A percentile compares a stretch with the other conserved stretches of the same genome.
Evolutionary conservation across 2,888 invertebrate species (phyloP).

Genomic region (Callyntrura sp.): DNA sequence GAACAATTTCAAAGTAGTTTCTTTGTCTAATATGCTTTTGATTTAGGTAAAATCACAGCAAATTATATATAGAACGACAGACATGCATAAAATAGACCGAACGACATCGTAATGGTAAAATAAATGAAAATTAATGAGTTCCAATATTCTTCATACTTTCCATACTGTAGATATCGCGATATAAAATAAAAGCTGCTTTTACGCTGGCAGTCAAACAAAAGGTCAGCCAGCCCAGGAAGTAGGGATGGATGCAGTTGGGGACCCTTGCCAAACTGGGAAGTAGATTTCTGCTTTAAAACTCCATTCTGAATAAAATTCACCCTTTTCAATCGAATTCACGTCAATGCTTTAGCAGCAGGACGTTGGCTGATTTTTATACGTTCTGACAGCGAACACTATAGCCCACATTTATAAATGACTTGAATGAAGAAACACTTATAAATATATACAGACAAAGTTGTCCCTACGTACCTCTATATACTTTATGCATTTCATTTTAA

Average conservation of each 20-base stretch:
- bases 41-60: conserved; percentile 47
- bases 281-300: conserved; percentile 3
- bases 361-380: background rate
- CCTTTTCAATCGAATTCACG: conserved; percentile 26
- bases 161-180: background rate
- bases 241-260: conserved; percentile 27
- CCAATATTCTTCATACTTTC: conserved; percentile 34
- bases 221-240: conserved; percentile 40
- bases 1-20: conserved; percentile 66
- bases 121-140: conserved; percentile 75
- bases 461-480: background rate
- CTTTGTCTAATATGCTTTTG: conserved; percentile 61
- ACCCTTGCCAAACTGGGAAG: conserved; percentile 16
- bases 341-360: background rate
- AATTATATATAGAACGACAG: background rate
- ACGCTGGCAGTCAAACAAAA: conserved; percentile 45
- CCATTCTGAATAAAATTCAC: conserved; percentile 22
- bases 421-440: no score
- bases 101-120: conserved; percentile 39
- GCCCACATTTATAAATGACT: no score
- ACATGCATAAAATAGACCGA: background rate
- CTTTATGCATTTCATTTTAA: no score
- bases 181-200: conserved; percentile 43
- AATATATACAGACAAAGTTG: no score
- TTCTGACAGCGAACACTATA: no score